Conservation (phyloP, 1,140 invertebrate species). For the Babylonia areolata region DNA sequence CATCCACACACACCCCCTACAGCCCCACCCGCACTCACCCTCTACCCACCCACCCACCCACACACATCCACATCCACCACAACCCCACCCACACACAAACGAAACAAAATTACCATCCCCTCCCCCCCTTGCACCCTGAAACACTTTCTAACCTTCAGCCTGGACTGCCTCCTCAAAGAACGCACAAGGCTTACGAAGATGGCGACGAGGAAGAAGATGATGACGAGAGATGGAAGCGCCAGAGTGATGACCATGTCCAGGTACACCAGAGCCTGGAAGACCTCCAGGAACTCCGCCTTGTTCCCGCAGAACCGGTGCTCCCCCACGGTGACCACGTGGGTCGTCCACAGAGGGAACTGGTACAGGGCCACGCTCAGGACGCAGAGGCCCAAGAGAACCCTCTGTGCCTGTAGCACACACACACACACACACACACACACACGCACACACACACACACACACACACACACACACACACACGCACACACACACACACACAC, state of each 20-base stretch:
- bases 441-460: too few species aligned
- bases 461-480: too few species aligned
- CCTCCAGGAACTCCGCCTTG: conserved; percentile 44
- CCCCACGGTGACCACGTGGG: conserved; percentile 20
- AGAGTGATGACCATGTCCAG: conserved; percentile 79
- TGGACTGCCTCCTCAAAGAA: conserved; percentile 42
- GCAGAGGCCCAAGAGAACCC: conserved; percentile 38
- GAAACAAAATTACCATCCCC: too few species aligned
- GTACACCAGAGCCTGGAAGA: conserved; percentile 78
- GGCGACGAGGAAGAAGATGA: conserved; percentile 80
- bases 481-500: too few species aligned
- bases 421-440: background rate
- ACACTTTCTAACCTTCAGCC: background rate
- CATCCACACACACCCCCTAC: too few species aligned
- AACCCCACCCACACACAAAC: too few species aligned
- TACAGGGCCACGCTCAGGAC: conserved; percentile 51
- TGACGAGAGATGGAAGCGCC: conserved; percentile 78
- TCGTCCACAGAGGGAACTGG: conserved; percentile 57
- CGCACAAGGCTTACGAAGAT: conserved; percentile 73
- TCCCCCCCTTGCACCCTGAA: too few species aligned
- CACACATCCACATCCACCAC: too few species aligned
- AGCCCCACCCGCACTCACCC: too few species aligned
- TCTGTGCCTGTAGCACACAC: background rate
- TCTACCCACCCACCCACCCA: too few species aligned
- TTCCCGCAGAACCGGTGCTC: conserved; percentile 18